phyloP scores from a whole-genome alignment of 1,140 invertebrate species.

The Drosophila nasuta region DNA sequence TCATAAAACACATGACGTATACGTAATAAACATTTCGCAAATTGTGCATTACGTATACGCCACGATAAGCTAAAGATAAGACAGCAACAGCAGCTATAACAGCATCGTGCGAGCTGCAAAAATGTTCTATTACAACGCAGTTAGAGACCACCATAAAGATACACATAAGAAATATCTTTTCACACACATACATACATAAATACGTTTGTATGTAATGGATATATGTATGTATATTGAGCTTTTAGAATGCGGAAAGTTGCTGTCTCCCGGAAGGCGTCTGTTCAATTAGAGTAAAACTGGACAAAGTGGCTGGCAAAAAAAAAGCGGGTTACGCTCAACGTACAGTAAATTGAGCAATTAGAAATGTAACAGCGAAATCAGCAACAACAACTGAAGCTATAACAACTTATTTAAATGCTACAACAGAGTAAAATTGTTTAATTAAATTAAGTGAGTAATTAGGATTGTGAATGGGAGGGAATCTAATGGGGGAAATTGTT shows the following conservation, averaged over 20 bases:
- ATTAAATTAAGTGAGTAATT: constrained; percentile 4
- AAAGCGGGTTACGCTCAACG: neutral
- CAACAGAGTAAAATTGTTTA: neutral
- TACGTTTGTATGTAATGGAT: neutral
- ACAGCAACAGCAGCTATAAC: constrained; percentile 22
- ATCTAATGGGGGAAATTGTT: too few species aligned
- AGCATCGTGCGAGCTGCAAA: constrained; percentile 7
- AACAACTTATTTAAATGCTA: constrained; percentile 1
- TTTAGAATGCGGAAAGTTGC: constrained; percentile 25
- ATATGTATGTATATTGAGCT: neutral
- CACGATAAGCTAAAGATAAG: constrained; percentile 53
- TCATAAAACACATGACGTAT: constrained; percentile 61
- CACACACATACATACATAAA: neutral
- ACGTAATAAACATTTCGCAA: constrained; percentile 47
- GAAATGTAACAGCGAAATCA: neutral
- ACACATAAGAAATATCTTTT: neutral
- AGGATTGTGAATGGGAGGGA: too few species aligned
- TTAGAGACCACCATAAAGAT: constrained; percentile 7
- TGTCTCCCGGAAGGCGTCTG: constrained; percentile 26
- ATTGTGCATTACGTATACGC: constrained; percentile 71
- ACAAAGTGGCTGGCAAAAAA: constrained; percentile 32
- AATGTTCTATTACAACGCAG: constrained; percentile 40
- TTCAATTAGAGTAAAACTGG: constrained; percentile 36
- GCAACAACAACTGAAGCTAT: neutral
- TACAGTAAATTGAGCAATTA: constrained; percentile 25